Base-by-base conservation (phyloP, 2,888 invertebrate species). In the Neuroscelio doddi region DNA sequence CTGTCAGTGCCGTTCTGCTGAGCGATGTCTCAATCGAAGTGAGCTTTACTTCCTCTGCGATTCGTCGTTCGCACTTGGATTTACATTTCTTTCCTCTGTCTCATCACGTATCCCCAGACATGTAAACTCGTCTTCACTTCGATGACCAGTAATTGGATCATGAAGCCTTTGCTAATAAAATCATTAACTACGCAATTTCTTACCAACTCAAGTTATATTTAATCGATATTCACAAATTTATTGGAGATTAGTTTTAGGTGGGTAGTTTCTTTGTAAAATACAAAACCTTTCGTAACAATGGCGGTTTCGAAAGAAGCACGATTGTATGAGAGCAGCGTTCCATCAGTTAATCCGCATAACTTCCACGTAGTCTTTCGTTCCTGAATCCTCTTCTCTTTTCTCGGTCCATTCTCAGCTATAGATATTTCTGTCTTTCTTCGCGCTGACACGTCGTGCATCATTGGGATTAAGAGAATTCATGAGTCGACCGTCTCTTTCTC, bases 21-120 rank as follows among this genome's bases (percentile, higher is more conserved):
- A 70, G 44, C 70, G 80, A 84, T 81, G 83, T 83, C 84, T 84
- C 84, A 84, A 83, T 84, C 80, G 77, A 75, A 69, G 70, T 65
- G 41, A 66, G 62, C 70, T 69, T 70, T 64, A 59, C 69, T 68
- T 62, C 58, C 61, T 62, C 65, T 64, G 49, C 63, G 41, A 34
- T 53, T 58, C 26, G 46, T 55, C 39, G 26, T 24, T 62, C 57
- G 21, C 50, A 17, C 46, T 62, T 41, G 45, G 27, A 44, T 34
- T 34, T 42, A 38, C 34, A 21, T 16, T 30, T 38, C 42, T 53
- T 47, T 41, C 27, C 24, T 39, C n/a, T 15, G 9, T 29, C n/a
- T 34, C 21, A 21, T 39, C 39, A 39, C 21, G 9, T 21, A 21
- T 39, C 39, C 21, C 21, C 21, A 12, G 9, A 12, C n/a, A 3